phyloP scores from a whole-genome alignment of 2,888 invertebrate species.

The Glomeris marginata region DNA sequence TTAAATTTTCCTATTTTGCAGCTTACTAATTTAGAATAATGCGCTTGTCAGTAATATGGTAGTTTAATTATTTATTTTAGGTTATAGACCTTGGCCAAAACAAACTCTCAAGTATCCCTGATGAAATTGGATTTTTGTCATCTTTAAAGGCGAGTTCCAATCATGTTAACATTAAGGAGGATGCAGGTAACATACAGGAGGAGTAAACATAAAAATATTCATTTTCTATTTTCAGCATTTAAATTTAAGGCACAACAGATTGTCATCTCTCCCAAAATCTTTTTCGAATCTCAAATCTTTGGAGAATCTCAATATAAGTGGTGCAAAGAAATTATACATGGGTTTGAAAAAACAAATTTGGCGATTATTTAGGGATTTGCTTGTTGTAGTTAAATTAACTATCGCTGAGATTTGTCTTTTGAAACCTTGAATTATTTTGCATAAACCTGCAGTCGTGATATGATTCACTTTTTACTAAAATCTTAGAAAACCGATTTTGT shows the following conservation, averaged over 20 bases:
- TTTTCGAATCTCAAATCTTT: constrained; percentile 6
- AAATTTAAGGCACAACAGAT: constrained; percentile 8
- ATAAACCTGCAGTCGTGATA: too few species aligned
- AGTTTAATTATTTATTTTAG: constrained; percentile 2
- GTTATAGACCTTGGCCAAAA: constrained; percentile 12
- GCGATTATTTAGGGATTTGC: too few species aligned
- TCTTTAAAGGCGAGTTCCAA: constrained; percentile 6
- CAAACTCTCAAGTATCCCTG: constrained; percentile 7
- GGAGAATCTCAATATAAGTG: constrained; percentile 7
- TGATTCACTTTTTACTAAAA: background rate
- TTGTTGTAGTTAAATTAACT: too few species aligned
- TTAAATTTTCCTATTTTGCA: too few species aligned
- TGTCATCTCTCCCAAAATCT: constrained; percentile 7
- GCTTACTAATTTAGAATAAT: too few species aligned
- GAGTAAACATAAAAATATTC: background rate
- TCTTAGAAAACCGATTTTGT: constrained; percentile 10
- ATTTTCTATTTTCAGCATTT: background rate
- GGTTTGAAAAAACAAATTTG: too few species aligned
- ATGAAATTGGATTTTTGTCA: constrained; percentile 3
- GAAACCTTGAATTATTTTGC: too few species aligned
- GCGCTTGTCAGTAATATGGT: too few species aligned
- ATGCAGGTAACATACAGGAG: too few species aligned
- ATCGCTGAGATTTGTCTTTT: too few species aligned
- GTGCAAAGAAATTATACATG: background rate
- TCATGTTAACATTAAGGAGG: background rate